Evolutionary conservation across 1,140 invertebrate genomes (phyloP), one percentile per base, ranked within the genome.

Genomic region (Dendrolimus kikuchii): DNA sequence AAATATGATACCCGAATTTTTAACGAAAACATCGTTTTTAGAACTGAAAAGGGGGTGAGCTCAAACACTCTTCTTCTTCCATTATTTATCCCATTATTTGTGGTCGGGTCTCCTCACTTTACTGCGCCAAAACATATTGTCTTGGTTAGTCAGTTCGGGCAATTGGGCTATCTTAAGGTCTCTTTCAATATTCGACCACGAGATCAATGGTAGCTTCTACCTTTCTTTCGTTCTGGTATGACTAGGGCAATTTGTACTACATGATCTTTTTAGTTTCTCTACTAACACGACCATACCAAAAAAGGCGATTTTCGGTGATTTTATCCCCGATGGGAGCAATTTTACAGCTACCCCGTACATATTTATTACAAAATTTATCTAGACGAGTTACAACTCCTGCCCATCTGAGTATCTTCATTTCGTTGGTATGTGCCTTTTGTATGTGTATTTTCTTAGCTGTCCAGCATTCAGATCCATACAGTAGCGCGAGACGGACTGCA

Each of bases 401-500:
- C n/a, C 41, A 42, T n/a, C 3, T 38, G 5, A 7, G 46, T 7
- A 10, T 48, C 7, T 49, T 49, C 47, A 49, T 49, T 10, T 38
- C 38, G 7, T 38, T 39, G 37, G 6, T 2, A 5, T 49, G 47
- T 8, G 38, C 38, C 41, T 40, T 49, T 49, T 49, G 47, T 49
- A 9, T 8, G 4, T 49, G n/a, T 6, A 6, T 23, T 40, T 43
- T 51, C 10, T 23, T 23, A 6, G 39, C 9, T 23, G 10, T 43
- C 40, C 49, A 51, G 40, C 39, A 51, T 37, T 51, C 40, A 4
- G 49, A 23, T 10, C 1, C 49, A 42, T 51, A 51, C n/a, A 51
- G 23, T 10, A 42, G 37, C 5, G n/a, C 49, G 2, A 40, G 39
- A 7, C 37, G 38, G 9, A 49, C 38, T 49, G 46, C 9, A 7